Percentiles rank a stretch among this genome's conserved stretches.
Evolutionary conservation across 2,113 vertebrate genomes (phyloP).

Genomic region (Saccopteryx bilineata): DNA sequence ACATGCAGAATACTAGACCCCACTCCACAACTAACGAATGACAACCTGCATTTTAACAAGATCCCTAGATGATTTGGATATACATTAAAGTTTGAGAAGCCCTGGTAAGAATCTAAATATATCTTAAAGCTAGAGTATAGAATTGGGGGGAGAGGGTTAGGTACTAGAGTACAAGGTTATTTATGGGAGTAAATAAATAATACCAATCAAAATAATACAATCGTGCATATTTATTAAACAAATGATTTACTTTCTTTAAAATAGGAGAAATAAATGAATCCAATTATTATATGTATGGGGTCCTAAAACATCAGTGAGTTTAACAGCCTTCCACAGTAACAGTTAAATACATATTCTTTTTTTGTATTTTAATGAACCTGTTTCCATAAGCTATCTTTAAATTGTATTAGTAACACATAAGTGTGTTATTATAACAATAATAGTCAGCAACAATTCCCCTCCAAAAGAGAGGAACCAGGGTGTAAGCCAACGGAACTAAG

Average conservation of each 20-base stretch:
- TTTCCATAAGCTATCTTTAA: neutral
- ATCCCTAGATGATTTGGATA: neutral
- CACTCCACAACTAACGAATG: neutral
- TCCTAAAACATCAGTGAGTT: neutral
- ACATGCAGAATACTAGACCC: neutral
- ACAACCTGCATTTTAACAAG: neutral
- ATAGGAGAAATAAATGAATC: neutral
- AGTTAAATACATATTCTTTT: neutral
- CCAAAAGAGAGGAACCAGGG: neutral
- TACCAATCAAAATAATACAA: neutral
- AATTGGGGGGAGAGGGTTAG: neutral
- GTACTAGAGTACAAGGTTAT: neutral
- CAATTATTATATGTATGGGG: neutral
- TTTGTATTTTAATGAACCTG: neutral
- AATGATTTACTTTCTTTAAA: slow-evolving; percentile 6
- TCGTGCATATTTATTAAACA: neutral
- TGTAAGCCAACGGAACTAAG: neutral
- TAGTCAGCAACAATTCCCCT: neutral
- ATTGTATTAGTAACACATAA: neutral
- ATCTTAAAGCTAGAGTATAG: neutral
- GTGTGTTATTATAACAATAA: neutral
- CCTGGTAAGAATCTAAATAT: neutral
- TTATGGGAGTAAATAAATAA: neutral
- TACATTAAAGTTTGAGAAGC: neutral
- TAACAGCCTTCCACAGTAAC: neutral